Conservation (phyloP, 2,888 invertebrate species). For the Hymenopus coronatus region DNA sequence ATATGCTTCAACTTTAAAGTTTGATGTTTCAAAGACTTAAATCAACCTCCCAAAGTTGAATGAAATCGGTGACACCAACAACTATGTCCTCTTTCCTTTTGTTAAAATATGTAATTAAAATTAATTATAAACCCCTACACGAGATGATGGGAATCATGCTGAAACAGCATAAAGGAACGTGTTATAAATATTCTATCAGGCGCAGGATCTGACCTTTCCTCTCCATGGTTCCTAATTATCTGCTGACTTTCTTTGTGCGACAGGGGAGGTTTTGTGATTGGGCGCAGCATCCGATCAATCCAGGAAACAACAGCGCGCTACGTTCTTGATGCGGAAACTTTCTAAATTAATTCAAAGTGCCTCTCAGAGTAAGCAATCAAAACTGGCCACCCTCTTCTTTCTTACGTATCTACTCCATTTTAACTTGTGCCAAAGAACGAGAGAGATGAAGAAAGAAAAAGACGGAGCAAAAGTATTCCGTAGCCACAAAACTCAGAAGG, state of each 20-base stretch:
- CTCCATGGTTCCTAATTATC: background rate
- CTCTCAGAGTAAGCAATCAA: background rate
- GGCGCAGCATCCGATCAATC: background rate
- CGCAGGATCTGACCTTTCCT: background rate
- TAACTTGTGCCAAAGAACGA: background rate
- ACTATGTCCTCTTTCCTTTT: no score
- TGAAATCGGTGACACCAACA: no score
- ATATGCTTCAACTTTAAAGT: no score
- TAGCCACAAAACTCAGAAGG: background rate
- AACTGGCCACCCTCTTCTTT: background rate
- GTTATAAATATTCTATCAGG: background rate
- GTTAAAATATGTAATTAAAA: background rate
- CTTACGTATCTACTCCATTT: background rate
- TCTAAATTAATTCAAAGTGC: background rate
- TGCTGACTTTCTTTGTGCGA: background rate
- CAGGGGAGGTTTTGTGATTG: background rate
- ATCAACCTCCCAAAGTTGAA: no score
- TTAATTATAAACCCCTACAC: background rate
- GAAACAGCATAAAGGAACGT: background rate
- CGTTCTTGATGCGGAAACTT: background rate
- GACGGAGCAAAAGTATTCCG: background rate
- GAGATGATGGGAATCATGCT: background rate
- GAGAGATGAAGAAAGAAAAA: background rate
- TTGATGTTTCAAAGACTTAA: no score
- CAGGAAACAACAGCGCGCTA: background rate